Evolutionary conservation across 2,888 invertebrate species (phyloP).

Genomic region (Stenolophus ochropezus): DNA sequence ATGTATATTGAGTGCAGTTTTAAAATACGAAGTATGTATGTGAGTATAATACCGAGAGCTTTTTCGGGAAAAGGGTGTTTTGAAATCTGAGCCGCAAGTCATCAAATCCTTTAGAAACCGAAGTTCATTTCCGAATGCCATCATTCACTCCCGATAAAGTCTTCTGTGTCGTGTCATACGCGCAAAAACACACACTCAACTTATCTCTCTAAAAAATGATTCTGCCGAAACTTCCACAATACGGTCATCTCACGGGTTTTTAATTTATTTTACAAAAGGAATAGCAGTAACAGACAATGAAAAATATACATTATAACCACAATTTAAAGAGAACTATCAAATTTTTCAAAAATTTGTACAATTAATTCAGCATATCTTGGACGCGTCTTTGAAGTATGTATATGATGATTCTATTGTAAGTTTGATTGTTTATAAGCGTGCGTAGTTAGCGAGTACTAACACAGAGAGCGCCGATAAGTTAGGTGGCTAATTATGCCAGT

Average conservation of each 20-base stretch:
- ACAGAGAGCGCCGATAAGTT: background rate
- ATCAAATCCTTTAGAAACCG: slow-evolving; percentile 20
- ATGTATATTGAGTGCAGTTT: too few relatives aligned
- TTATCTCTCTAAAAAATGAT: slow-evolving; percentile 25
- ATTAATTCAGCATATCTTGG: too few relatives aligned
- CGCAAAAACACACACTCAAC: background rate
- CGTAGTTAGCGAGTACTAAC: background rate
- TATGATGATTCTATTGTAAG: background rate
- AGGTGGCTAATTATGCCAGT: slow-evolving; percentile 43
- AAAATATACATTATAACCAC: too few relatives aligned
- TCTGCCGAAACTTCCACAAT: too few relatives aligned
- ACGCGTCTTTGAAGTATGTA: too few relatives aligned
- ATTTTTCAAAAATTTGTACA: too few relatives aligned
- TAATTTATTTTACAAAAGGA: too few relatives aligned
- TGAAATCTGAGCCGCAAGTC: background rate
- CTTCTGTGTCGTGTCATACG: slow-evolving; percentile 36
- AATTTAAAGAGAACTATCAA: too few relatives aligned
- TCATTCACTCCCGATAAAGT: slow-evolving; percentile 47
- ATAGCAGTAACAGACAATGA: too few relatives aligned
- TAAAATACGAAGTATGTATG: too few relatives aligned
- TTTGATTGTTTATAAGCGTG: background rate
- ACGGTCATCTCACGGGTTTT: too few relatives aligned
- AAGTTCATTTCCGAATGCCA: slow-evolving; percentile 56
- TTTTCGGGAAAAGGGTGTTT: background rate
- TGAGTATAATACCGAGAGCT: too few relatives aligned